Conservation (phyloP, 2,797 vertebrate species). For the Sciurus carolinensis region DNA sequence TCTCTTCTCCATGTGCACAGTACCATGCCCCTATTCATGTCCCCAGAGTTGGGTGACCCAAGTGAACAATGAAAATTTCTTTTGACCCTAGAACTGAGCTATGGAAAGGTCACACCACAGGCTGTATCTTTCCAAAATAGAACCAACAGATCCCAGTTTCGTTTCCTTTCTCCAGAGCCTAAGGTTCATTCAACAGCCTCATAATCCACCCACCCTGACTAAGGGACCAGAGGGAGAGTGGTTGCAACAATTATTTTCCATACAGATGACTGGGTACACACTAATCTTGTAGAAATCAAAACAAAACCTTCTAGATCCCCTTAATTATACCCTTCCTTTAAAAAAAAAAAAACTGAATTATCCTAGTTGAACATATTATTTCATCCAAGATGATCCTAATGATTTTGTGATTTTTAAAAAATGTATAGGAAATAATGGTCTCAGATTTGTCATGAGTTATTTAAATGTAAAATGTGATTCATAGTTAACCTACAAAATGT, state of each 20-base stretch:
- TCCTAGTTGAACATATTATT: background rate
- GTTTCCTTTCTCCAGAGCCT: background rate
- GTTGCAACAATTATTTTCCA: background rate
- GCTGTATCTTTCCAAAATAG: background rate
- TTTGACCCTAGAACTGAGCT: background rate
- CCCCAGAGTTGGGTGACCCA: background rate
- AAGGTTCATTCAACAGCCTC: background rate
- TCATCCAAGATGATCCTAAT: constrained; percentile 31
- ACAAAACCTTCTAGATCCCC: background rate
- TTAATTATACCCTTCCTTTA: background rate
- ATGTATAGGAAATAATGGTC: background rate
- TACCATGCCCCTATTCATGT: too few relatives aligned
- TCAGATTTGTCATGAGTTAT: background rate
- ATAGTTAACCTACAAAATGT: background rate
- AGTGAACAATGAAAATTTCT: background rate
- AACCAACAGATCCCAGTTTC: background rate
- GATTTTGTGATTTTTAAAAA: constrained; percentile 5
- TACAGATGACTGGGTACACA: background rate
- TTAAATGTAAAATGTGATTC: constrained; percentile 33
- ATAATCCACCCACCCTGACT: background rate
- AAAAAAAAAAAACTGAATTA: background rate
- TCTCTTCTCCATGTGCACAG: background rate
- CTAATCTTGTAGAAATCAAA: constrained; percentile 30
- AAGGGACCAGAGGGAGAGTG: background rate
- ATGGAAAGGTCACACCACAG: background rate